These are phyloP conservation scores for Lacerta agilis DNA, from an alignment of 2,797 vertebrate species.

Conservation along the genomic window DNA sequence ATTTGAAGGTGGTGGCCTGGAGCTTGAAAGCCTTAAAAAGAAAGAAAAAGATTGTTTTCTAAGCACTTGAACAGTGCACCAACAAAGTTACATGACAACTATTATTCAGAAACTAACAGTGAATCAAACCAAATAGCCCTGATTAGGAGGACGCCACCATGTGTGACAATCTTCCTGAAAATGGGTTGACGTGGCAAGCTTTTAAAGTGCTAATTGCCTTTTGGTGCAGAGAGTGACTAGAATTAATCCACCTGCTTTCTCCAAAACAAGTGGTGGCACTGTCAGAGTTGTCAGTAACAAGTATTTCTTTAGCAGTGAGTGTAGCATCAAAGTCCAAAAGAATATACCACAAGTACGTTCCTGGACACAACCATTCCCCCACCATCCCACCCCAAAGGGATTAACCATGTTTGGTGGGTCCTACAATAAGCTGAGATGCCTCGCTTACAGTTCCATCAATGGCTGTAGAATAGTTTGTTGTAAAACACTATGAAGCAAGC, in stretches of 20 bases:
- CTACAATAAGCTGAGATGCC: no score
- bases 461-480: no score
- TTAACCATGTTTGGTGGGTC: no score
- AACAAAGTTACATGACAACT: not conserved
- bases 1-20: slow-evolving; percentile 12
- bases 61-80: not conserved
- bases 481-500: no score
- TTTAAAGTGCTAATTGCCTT: not conserved
- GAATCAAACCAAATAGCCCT: not conserved
- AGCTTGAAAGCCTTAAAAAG: not conserved
- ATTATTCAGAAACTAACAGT: not conserved
- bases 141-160: not conserved
- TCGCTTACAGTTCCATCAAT: no score
- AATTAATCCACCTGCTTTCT: not conserved
- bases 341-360: no score
- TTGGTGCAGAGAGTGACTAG: not conserved
- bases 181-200: not conserved
- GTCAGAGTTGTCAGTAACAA: not conserved
- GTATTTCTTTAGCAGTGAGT: not conserved
- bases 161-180: not conserved
- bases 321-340: no score
- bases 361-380: no score
- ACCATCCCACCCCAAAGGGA: no score
- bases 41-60: not conserved
- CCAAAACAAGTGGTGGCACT: not conserved